These are phyloP conservation scores for Tachypleus tridentatus DNA, from an alignment of 1,140 invertebrate species.

Conservation along the genomic window DNA sequence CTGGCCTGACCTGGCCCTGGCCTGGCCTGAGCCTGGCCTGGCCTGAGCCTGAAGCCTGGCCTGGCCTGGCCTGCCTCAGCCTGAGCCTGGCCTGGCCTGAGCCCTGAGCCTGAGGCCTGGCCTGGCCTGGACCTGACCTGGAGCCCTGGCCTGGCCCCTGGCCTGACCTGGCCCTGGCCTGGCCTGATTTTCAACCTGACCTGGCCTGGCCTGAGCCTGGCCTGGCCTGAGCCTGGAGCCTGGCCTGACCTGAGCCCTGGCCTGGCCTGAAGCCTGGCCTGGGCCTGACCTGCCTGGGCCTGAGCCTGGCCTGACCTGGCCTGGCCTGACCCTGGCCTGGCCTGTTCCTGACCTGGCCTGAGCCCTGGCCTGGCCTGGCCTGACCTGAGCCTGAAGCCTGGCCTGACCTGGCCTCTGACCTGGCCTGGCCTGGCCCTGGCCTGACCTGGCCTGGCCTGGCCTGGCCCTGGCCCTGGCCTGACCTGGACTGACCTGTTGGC, in stretches of 20 bases:
- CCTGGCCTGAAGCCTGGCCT: too few species aligned
- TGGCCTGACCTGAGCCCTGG: conserved; percentile 24
- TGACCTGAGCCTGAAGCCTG: conserved; percentile 20
- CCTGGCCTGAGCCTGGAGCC: conserved; percentile 25
- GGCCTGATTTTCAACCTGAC: conserved; percentile 26
- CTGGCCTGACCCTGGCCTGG: too few species aligned
- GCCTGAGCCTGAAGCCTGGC: conserved; percentile 21
- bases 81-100: conserved; percentile 22
- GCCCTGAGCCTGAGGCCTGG: conserved; percentile 22
- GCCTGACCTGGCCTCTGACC: too few species aligned
- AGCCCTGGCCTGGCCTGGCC: conserved; percentile 24
- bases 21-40: too few species aligned
- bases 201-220: conserved; percentile 26
- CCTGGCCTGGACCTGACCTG: conserved; percentile 21
- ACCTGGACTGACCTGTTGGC: conserved; percentile 21
- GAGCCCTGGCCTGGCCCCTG: too few species aligned
- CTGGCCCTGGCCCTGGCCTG: too few species aligned
- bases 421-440: too few species aligned
- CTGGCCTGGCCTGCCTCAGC: conserved; percentile 22
- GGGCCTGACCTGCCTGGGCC: too few species aligned
- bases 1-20: too few species aligned
- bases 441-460: conserved; percentile 18
- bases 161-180: too few species aligned
- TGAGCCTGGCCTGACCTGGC: too few species aligned
- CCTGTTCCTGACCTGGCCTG: too few species aligned